Evolutionary conservation across 2,797 vertebrate genomes (phyloP), one percentile per base, ranked within the genome.

Genomic region (Perodicticus potto): DNA sequence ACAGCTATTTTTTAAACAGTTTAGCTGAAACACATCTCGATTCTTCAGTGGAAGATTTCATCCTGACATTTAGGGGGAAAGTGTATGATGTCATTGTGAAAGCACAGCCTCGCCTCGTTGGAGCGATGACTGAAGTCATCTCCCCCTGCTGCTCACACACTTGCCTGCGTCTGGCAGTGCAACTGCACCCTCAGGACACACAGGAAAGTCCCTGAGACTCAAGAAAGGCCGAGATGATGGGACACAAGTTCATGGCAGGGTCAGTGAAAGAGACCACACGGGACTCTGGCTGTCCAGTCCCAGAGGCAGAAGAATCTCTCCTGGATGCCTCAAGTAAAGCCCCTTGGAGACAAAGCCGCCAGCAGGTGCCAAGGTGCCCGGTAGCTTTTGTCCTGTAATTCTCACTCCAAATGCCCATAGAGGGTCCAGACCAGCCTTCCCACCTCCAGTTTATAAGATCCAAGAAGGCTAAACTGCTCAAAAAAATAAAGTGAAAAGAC

Each of bases 231-330:
- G 1, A 40, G 5, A 3, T 10, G 61, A 10, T 2, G 37, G 78
- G 67, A 22, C 3, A 11, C 72, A 29, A 10, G 69, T 63, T 25
- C 32, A n/a, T 12, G 69, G 10, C 37, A 5, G 59, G 19, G 34
- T 7, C 20, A 0, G 34, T 1, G 10, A 37, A 29, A 20, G n/a
- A 27, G 17, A 7, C 11, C 0, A 17, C 16, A 16, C 2, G 5
- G 27, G 57, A 34, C n/a, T 11, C 2, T 40, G 2, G 65, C 37
- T 53, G 34, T 37, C 49, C 29, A 5, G 7, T 11, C 78, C 53
- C 61, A 9, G 0, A 45, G 40, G 25, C 43, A 5, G 17, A 78
- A 53, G 17, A 10, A 2, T 3, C 3, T 1, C 13, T 12, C 34
- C 9, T 29, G 9, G 63, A n/a, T 25, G 0, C 17, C 20, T 45